phyloP scores from a whole-genome alignment of 2,888 invertebrate species.

The Rhopalosiphum nymphaeae region DNA sequence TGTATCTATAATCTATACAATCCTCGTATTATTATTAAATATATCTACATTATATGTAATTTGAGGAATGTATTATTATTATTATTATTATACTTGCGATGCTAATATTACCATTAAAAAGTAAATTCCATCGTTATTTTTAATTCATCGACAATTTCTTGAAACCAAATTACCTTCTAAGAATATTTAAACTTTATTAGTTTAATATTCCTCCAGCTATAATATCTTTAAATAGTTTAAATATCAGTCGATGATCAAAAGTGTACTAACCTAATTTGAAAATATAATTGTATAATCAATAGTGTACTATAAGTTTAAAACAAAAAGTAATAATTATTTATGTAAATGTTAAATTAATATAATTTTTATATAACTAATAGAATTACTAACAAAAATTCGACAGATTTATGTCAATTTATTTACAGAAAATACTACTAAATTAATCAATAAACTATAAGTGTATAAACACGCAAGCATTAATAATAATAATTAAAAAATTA shows the following conservation, averaged over 20 bases:
- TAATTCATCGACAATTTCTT: not conserved
- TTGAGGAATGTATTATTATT: not conserved
- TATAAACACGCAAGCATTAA: too few relatives aligned
- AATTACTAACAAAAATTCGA: too few relatives aligned
- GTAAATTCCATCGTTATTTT: not conserved
- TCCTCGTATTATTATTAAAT: not conserved
- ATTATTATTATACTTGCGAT: not conserved
- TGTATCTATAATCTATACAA: not conserved
- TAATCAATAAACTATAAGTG: too few relatives aligned
- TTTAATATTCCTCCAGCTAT: not conserved
- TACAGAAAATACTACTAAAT: too few relatives aligned
- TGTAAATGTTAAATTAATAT: not conserved
- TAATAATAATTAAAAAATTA: not conserved
- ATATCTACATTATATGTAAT: not conserved
- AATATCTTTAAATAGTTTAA: not conserved
- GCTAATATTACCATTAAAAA: not conserved
- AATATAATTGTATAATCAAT: not conserved
- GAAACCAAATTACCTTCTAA: not conserved
- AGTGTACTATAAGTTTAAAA: not conserved
- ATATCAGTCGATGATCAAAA: not conserved
- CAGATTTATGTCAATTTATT: too few relatives aligned
- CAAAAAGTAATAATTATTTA: not conserved
- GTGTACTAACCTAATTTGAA: not conserved
- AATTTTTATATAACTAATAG: too few relatives aligned
- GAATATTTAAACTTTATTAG: not conserved